Conservation (phyloP, 1,140 invertebrate genomes). For the Laupala kohalensis region DNA sequence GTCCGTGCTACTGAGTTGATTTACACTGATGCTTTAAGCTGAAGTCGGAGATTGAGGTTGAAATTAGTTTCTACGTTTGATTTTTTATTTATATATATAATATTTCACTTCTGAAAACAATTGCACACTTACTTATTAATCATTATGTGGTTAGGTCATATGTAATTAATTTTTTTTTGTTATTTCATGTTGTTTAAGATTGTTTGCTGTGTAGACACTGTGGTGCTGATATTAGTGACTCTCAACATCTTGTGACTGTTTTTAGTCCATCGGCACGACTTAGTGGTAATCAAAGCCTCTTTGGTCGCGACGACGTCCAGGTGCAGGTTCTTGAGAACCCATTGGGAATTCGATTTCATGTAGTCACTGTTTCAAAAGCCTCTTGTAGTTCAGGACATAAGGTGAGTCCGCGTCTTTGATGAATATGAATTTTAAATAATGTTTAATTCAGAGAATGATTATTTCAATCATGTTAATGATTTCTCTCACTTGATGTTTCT, state of each 20-base stretch:
- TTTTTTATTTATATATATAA: too few species aligned
- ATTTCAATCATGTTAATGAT: too few species aligned
- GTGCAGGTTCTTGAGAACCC: conserved; percentile 36
- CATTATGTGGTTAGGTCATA: too few species aligned
- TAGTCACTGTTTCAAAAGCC: conserved; percentile 33
- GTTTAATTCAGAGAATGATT: background rate
- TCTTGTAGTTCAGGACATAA: background rate
- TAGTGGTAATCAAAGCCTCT: conserved; percentile 31
- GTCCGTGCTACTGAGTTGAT: too few species aligned
- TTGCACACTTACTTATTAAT: too few species aligned
- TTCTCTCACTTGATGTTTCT: too few species aligned
- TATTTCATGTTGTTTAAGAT: conserved; percentile 22
- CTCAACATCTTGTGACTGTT: conserved; percentile 32
- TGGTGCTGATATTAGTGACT: conserved; percentile 35
- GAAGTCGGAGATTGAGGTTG: too few species aligned
- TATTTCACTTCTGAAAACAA: too few species aligned
- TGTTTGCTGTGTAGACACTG: conserved; percentile 35
- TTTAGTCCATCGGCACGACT: conserved; percentile 30
- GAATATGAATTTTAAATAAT: background rate
- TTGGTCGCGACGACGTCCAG: conserved; percentile 32
- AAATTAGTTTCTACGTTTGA: too few species aligned
- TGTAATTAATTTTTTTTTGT: too few species aligned
- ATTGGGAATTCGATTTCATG: conserved; percentile 33
- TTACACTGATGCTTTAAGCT: too few species aligned
- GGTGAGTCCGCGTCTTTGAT: background rate